Evolutionary conservation across 2,113 vertebrate species (phyloP), one percentile per base, ranked within the genome.

Genomic region (Oxyruncus cristatus): DNA sequence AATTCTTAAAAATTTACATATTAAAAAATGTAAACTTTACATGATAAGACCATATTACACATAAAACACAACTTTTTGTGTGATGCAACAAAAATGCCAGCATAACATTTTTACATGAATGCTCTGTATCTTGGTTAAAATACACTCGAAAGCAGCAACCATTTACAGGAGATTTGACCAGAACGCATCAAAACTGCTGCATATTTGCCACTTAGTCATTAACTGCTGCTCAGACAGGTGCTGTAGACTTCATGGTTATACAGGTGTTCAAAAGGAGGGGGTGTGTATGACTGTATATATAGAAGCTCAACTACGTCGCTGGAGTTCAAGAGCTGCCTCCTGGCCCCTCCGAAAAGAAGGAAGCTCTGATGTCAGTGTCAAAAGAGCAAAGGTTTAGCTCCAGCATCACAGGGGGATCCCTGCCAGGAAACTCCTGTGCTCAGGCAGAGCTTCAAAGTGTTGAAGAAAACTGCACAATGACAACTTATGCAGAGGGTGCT

Each of bases 191-290:
- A 53, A 71, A 85, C 59, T 92, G 55, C 24, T 74, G 50, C 35
- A 33, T 92, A 63, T 94, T 88, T 95, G 55, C 52, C 35, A 84
- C 75, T 86, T 86, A 91, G 95, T 87, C 33, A 80, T 88, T 89
- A 94, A 82, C 81, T 92, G 33, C 74, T 88, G 66, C 11, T 74
- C 75, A 92, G 77, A 72, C 47, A 88, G 81, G 73, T 93, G 66
- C 77, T 79, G 55, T 11, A 82, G 62, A 47, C 82, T 78, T 85
- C 49, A 82, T 47, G 55, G 63, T 70, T 83, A 76, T 55, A 86
- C 74, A 95, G 75, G 95, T 96, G 92, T 78, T 92, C 71, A 88
- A 56, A 85, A 65, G 39, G 8, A 24, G 33, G 37, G 41, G 6
- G 5, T 0, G 3, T 68, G 32, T 80, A 30, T 39, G 16, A 37